phyloP scores from a whole-genome alignment of 1,140 invertebrate species.

The Nasonia vitripennis region DNA sequence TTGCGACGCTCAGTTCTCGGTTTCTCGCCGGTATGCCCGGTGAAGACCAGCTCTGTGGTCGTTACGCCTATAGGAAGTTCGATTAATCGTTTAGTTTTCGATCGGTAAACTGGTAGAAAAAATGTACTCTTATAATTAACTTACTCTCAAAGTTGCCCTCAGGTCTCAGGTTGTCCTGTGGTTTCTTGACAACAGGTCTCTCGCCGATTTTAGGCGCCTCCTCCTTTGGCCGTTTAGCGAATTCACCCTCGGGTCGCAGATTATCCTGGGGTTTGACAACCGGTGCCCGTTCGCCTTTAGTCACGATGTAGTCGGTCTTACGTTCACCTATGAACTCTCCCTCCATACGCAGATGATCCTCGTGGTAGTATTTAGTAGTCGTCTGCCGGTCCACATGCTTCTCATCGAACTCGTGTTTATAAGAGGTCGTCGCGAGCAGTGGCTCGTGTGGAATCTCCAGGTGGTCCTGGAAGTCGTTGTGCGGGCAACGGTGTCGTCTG shows the following conservation, averaged over 20 bases:
- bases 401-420: constrained; percentile 80
- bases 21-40: constrained; percentile 75
- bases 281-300: constrained; percentile 69
- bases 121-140: constrained; percentile 60
- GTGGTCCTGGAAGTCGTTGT: constrained; percentile 78
- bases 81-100: background rate
- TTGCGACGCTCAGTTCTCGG: constrained; percentile 71
- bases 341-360: constrained; percentile 70
- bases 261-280: constrained; percentile 66
- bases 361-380: constrained; percentile 62
- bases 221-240: constrained; percentile 75
- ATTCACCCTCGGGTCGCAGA: constrained; percentile 77
- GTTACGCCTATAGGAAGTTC: constrained; percentile 76
- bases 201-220: constrained; percentile 71
- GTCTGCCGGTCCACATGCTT: constrained; percentile 76
- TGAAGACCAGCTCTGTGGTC: constrained; percentile 81
- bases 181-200: constrained; percentile 68
- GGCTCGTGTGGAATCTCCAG: constrained; percentile 76
- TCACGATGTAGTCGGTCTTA: constrained; percentile 68
- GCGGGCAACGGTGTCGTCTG: constrained; percentile 80
- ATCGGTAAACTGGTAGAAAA: background rate
- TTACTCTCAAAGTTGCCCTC: constrained; percentile 76
- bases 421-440: constrained; percentile 77
- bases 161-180: constrained; percentile 68
- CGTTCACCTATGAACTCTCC: constrained; percentile 72